Percentiles rank a stretch among this genome's conserved stretches.
Evolutionary conservation across 1,140 invertebrate genomes (phyloP).

Genomic region (Laodelphax striatellus): DNA sequence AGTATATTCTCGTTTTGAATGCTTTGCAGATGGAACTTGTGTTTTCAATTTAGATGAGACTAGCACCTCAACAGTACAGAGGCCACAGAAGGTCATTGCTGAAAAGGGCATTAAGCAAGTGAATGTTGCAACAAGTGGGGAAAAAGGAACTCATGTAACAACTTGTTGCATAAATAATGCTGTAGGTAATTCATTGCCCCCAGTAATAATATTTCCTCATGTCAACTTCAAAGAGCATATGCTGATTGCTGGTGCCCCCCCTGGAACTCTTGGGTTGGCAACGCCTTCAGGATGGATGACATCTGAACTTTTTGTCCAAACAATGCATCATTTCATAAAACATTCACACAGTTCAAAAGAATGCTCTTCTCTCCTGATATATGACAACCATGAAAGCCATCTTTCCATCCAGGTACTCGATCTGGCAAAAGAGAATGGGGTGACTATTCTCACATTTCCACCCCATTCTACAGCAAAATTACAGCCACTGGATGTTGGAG

Average conservation of each 20-base stretch:
- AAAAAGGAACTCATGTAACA: constrained; percentile 25
- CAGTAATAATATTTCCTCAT: constrained; percentile 27
- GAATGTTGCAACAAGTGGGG: constrained; percentile 19
- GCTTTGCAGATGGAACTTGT: too few relatives aligned
- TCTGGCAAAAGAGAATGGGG: not conserved
- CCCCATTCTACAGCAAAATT: not conserved
- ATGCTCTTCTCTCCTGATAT: not conserved
- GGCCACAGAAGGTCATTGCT: too few relatives aligned
- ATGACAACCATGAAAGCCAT: not conserved
- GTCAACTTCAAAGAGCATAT: not conserved
- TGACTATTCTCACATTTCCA: not conserved
- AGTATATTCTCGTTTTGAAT: too few relatives aligned
- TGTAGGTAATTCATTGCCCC: constrained; percentile 22
- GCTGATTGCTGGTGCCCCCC: not conserved
- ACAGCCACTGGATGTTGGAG: not conserved
- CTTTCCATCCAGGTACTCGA: not conserved
- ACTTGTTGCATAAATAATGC: constrained; percentile 20
- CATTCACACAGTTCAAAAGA: too few relatives aligned
- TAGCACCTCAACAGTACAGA: too few relatives aligned
- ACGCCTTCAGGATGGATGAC: not conserved
- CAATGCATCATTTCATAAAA: not conserved
- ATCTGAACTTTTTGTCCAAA: not conserved
- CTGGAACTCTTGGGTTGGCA: not conserved
- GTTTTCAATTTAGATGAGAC: too few relatives aligned
- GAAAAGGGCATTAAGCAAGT: constrained; percentile 20